These are phyloP conservation scores for Trachelipus rathkii DNA, from an alignment of 1,140 invertebrate species.

Conservation along the genomic window DNA sequence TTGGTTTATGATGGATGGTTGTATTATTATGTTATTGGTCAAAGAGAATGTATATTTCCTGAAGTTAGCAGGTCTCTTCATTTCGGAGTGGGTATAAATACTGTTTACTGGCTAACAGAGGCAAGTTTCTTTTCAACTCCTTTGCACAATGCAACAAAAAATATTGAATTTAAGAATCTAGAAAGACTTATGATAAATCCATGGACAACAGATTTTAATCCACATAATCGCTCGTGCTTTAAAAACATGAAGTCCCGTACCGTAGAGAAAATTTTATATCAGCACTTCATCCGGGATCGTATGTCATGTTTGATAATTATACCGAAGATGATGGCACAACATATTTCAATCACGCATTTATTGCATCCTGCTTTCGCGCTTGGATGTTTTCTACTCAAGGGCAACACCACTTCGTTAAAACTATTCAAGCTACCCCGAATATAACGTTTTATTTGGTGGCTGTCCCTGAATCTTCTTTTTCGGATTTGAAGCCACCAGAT, in stretches of 20 bases:
- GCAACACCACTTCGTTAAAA: neutral
- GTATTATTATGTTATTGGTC: neutral
- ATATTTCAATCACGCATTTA: neutral
- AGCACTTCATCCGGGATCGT: neutral
- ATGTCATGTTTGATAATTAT: neutral
- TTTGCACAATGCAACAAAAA: neutral
- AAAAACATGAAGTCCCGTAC: too few relatives aligned
- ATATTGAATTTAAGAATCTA: neutral
- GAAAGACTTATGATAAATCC: neutral
- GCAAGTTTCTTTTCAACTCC: neutral
- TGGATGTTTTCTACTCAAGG: neutral
- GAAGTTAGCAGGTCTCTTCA: slow-evolving; percentile 12
- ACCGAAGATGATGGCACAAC: too few relatives aligned
- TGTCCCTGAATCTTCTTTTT: neutral
- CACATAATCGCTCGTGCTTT: too few relatives aligned
- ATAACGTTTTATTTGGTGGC: slow-evolving; percentile 14
- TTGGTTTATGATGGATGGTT: slow-evolving; percentile 17
- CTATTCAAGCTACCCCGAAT: neutral
- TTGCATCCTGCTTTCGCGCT: neutral
- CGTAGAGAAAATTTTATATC: slow-evolving; percentile 1
- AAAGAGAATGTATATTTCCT: slow-evolving; percentile 22
- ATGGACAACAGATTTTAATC: neutral
- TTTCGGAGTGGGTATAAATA: slow-evolving; percentile 12
- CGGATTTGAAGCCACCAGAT: neutral
- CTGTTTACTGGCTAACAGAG: neutral